Conservation (phyloP, 2,113 vertebrate genomes). For the Mystacornis crossleyi region DNA sequence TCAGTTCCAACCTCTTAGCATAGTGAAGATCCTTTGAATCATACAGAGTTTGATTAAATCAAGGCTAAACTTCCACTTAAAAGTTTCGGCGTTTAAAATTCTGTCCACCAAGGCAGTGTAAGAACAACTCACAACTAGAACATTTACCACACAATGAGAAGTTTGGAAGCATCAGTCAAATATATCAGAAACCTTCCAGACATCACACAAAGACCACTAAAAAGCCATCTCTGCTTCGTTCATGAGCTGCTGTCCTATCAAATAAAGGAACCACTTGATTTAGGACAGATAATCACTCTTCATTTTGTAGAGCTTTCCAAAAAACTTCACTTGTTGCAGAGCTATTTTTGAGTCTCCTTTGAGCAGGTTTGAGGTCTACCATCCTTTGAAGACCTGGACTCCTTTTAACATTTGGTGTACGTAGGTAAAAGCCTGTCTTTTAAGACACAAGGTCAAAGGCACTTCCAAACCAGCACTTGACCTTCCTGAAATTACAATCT, state of each 20-base stretch:
- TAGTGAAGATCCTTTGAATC: not conserved
- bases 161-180: not conserved
- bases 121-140: not conserved
- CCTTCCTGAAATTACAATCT: not conserved
- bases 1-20: not conserved
- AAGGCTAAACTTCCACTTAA: not conserved
- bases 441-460: constrained; percentile 20
- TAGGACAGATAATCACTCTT: not conserved
- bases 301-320: not conserved
- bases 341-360: not conserved
- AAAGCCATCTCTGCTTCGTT: not conserved
- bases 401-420: constrained; percentile 2
- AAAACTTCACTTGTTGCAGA: not conserved
- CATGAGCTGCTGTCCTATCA: not conserved
- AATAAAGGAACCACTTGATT: not conserved
- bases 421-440: not conserved
- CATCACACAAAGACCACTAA: not conserved
- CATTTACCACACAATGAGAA: not conserved
- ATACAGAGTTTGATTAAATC: not conserved
- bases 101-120: fast-evolving
- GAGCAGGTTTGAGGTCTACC: not conserved
- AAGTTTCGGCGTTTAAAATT: not conserved
- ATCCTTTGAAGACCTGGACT: not conserved
- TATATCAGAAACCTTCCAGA: not conserved
- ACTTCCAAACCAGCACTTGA: constrained; percentile 36